Evolutionary conservation across 2,797 vertebrate genomes (phyloP), one percentile per base, ranked within the genome.

Genomic region (Gymnothorax javanicus): DNA sequence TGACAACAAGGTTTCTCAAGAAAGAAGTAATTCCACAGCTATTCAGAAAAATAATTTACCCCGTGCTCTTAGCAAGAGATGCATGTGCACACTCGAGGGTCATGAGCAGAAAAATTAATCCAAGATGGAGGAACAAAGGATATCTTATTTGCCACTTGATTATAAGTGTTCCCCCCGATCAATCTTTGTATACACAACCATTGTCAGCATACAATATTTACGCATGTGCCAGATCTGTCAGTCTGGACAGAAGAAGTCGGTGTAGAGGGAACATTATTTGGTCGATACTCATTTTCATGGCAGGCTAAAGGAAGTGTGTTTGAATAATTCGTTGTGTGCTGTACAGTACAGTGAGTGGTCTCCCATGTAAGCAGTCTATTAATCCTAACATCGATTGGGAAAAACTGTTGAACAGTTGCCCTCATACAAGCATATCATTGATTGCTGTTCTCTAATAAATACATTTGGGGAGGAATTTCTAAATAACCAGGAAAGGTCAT

Each of bases 401-500:
- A 43, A 17, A 73, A 73, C 69, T 73, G 69, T 73, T 27, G 43
- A 73, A 43, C 69, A 43, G 69, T 73, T 73, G 69, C 27, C 69
- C 43, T 73, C 69, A 73, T 43, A 25, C 69, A 43, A 27, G 69
- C 25, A 73, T 27, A 12, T 71, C 67, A 71, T 73, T 73, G 69
- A 73, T 73, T 73, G 12, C 69, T 12, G 69, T 43, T 27, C 43
- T 73, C 69, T 71, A 71, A 73, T 73, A 73, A 27, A 8, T 27
- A 27, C 69, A 73, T 27, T 73, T 73, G 27, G 69, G 27, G 9
- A 27, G 69, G 13, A 73, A 73, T 73, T 73, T 73, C 25, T 27
- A 33, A 73, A 73, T 73, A 73, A 73, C 69, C 27, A 15, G 27
- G 25, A 73, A 73, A 73, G 69, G 69, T 73, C 69, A 73, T 43